These are phyloP conservation scores for Microcebus murinus DNA, from an alignment of 2,113 vertebrate genomes.

Conservation along the genomic window DNA sequence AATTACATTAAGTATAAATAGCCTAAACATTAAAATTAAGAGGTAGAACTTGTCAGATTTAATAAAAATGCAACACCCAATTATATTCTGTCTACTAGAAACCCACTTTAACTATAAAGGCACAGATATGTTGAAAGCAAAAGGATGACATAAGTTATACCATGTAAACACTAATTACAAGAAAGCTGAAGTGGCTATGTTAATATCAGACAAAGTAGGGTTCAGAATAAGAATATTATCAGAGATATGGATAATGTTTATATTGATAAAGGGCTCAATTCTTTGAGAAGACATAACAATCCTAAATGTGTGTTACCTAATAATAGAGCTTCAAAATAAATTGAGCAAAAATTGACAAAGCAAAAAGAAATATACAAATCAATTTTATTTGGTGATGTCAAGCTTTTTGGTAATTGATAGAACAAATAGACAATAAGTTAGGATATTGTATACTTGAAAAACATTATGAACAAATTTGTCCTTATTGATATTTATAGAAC, in stretches of 20 bases:
- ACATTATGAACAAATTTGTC: not conserved
- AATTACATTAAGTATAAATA: not conserved
- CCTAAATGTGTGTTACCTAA: not conserved
- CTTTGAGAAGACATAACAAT: not conserved
- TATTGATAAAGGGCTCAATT: not conserved
- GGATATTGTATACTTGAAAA: not conserved
- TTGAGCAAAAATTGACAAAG: not conserved
- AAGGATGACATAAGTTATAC: not conserved
- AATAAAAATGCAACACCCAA: not conserved
- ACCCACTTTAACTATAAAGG: constrained; percentile 6
- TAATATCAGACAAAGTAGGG: not conserved
- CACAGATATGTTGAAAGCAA: not conserved
- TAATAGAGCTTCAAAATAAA: not conserved
- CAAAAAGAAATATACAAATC: constrained; percentile 8
- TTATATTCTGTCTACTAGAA: not conserved
- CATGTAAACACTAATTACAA: not conserved
- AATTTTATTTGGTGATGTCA: not conserved
- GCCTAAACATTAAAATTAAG: not conserved
- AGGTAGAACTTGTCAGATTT: not conserved
- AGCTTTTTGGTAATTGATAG: not conserved
- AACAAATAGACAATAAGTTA: not conserved
- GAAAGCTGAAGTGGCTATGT: not conserved
- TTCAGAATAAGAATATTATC: not conserved
- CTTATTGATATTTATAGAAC: not conserved
- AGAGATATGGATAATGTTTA: not conserved